Conservation (phyloP, 2,888 invertebrate genomes). For the Apotomis capreana region DNA sequence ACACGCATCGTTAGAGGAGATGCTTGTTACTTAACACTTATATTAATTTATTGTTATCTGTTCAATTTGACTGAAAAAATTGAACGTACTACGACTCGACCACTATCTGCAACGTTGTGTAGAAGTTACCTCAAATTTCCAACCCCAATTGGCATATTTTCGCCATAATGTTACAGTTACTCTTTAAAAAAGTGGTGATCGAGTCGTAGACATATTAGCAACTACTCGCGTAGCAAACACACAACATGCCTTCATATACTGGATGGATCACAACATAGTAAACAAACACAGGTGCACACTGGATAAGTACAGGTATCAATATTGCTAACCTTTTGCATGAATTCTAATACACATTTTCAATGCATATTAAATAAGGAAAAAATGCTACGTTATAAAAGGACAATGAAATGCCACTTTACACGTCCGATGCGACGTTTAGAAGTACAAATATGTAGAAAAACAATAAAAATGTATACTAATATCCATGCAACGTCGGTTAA, state of each 20-base stretch:
- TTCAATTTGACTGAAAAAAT: conserved; percentile 65
- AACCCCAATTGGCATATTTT: conserved; percentile 1
- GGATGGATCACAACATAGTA: conserved; percentile 82
- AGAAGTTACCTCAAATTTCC: neutral
- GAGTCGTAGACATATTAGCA: conserved; percentile 30
- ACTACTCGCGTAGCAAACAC: conserved; percentile 61
- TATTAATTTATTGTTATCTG: conserved; percentile 75
- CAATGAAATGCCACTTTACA: conserved; percentile 21
- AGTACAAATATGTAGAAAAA: neutral
- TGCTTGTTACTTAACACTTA: conserved; percentile 69
- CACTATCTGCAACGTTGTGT: neutral
- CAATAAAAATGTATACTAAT: conserved; percentile 29
- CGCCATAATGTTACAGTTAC: conserved; percentile 13
- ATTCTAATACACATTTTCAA: conserved; percentile 37
- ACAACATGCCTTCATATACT: conserved; percentile 75
- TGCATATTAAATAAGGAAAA: conserved; percentile 16
- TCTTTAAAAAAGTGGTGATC: conserved; percentile 43
- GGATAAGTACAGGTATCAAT: conserved; percentile 84
- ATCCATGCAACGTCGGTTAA: conserved; percentile 40
- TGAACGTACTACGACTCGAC: conserved; percentile 43
- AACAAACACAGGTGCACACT: conserved; percentile 77
- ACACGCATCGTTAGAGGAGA: conserved; percentile 70
- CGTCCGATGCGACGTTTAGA: conserved; percentile 9
- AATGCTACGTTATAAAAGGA: conserved; percentile 8
- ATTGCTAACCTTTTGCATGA: conserved; percentile 47